Conservation (phyloP, 2,888 invertebrate species). For the Pogonocherus hispidulus region DNA sequence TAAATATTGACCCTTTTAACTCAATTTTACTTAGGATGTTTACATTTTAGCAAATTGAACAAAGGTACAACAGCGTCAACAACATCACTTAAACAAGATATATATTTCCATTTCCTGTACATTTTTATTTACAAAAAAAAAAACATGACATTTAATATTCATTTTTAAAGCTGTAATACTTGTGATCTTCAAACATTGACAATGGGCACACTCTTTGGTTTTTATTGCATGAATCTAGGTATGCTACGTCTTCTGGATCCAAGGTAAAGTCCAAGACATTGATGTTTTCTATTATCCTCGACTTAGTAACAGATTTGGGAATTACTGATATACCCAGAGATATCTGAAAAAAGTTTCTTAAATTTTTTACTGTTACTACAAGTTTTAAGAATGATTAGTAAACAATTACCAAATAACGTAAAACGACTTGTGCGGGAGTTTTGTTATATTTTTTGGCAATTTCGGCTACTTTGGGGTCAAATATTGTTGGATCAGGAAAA, state of each 20-base stretch:
- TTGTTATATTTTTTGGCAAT: conserved; percentile 76
- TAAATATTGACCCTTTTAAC: no score
- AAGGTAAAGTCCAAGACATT: conserved; percentile 83
- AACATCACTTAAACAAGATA: no score
- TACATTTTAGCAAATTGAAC: no score
- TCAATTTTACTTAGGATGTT: no score
- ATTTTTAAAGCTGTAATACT: conserved; percentile 63
- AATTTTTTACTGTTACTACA: no score
- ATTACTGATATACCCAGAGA: conserved; percentile 72
- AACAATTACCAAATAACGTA: conserved; percentile 74
- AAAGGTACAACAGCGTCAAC: no score
- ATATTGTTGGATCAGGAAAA: conserved; percentile 71
- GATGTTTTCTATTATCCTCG: conserved; percentile 79
- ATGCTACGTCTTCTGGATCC: conserved; percentile 75
- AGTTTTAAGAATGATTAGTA: not conserved
- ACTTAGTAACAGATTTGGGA: conserved; percentile 85
- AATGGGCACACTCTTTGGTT: conserved; percentile 73
- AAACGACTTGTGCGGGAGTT: conserved; percentile 74
- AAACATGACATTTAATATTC: conserved; percentile 53
- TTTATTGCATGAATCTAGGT: conserved; percentile 79
- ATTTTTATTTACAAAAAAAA: not conserved
- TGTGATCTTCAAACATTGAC: conserved; percentile 58
- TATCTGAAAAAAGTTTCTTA: conserved; percentile 52
- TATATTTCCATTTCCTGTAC: no score
- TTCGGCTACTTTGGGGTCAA: conserved; percentile 70